Evolutionary conservation across 2,113 vertebrate genomes (phyloP).

Genomic region (Ranitomeya imitator): DNA sequence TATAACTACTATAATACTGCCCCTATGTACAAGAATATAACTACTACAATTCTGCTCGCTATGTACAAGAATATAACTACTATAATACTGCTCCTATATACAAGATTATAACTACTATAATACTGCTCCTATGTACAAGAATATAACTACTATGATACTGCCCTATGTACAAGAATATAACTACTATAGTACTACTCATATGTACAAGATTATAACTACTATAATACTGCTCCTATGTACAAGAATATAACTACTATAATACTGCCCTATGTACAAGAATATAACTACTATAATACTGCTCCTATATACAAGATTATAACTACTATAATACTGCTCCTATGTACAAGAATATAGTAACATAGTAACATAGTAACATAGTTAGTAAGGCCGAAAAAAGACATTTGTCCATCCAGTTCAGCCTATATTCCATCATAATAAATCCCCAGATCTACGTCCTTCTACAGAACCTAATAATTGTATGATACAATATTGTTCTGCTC

Average conservation of each 20-base stretch:
- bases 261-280: not conserved
- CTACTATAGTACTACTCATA: not conserved
- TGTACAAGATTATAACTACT: not conserved
- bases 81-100: not conserved
- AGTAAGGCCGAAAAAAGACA: too few relatives aligned
- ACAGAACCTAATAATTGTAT: too few relatives aligned
- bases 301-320: not conserved
- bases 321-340: slow-evolving; percentile 3
- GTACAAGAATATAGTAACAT: not conserved
- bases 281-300: not conserved
- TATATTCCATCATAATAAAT: too few relatives aligned
- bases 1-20: too few relatives aligned
- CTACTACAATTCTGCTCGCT: not conserved
- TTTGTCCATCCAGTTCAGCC: too few relatives aligned
- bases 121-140: not conserved
- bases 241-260: slow-evolving; percentile 4
- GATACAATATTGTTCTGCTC: too few relatives aligned
- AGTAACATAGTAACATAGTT: too few relatives aligned
- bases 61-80: not conserved
- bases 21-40: too few relatives aligned
- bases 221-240: not conserved
- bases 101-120: not conserved
- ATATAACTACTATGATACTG: not conserved
- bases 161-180: not conserved
- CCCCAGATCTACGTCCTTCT: too few relatives aligned